A percentile compares a stretch with the other conserved stretches of the same genome.
Conservation (phyloP, 2,888 invertebrate genomes). For the Doris montereyensis region DNA sequence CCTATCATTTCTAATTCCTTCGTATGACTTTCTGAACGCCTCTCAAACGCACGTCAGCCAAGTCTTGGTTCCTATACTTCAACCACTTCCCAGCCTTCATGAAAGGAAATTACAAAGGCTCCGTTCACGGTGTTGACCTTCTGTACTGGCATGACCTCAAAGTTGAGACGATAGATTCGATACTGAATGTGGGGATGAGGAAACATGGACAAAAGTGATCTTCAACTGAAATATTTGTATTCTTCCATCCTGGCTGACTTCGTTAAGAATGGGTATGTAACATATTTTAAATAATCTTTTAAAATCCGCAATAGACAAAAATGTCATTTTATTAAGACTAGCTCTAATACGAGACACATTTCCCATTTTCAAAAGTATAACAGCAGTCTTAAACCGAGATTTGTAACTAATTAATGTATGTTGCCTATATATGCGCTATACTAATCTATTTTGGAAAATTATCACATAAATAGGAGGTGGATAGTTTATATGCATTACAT, state of each 20-base stretch:
- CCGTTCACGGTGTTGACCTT: constrained; percentile 12
- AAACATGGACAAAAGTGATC: neutral
- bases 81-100: constrained; percentile 22
- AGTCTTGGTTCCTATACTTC: constrained; percentile 17
- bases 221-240: neutral
- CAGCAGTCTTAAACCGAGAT: no score
- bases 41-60: neutral
- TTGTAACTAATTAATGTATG: no score
- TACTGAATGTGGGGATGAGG: neutral
- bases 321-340: no score
- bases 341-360: no score
- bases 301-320: no score
- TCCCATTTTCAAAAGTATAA: no score
- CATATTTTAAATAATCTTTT: neutral
- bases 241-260: constrained; percentile 3
- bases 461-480: no score
- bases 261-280: neutral
- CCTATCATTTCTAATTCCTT: constrained; percentile 10
- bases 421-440: no score
- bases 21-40: neutral
- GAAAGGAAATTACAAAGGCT: constrained; percentile 1
- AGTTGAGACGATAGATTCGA: neutral
- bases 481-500: no score
- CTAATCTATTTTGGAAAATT: no score
- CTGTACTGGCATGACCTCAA: constrained; percentile 18